Percentiles rank a stretch among this genome's conserved stretches.
Conservation (phyloP, 2,888 invertebrate genomes). For the Rotaria magnacalcarata region DNA sequence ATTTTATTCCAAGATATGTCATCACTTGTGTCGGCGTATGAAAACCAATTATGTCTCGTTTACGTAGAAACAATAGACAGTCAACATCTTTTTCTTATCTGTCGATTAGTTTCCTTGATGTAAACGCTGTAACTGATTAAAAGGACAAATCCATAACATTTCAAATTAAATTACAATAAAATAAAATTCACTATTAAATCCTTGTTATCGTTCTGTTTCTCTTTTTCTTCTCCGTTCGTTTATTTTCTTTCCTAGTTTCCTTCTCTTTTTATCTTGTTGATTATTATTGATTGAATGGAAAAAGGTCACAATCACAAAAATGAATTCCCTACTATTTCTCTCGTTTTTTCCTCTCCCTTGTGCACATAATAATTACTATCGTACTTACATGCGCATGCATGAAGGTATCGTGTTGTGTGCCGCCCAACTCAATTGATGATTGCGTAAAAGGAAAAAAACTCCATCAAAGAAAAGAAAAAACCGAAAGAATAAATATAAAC, state of each 20-base stretch:
- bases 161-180: background rate
- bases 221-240: background rate
- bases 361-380: background rate
- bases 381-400: background rate
- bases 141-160: background rate
- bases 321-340: background rate
- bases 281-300: background rate
- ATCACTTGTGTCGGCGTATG: background rate
- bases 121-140: background rate
- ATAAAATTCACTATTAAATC: background rate
- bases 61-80: background rate
- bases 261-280: background rate
- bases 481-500: background rate
- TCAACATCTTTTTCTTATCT: background rate
- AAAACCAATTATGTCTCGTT: background rate
- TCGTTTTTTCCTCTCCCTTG: background rate
- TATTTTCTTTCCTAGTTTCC: background rate
- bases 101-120: background rate
- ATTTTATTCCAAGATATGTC: background rate
- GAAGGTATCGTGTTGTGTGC: background rate
- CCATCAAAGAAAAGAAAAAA: background rate
- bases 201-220: too few species aligned
- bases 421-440: background rate
- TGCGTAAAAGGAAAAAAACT: background rate
- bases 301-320: constrained; percentile 9